Evolutionary conservation across 2,113 vertebrate species (phyloP).

Genomic region (Amblyornis subalaris): DNA sequence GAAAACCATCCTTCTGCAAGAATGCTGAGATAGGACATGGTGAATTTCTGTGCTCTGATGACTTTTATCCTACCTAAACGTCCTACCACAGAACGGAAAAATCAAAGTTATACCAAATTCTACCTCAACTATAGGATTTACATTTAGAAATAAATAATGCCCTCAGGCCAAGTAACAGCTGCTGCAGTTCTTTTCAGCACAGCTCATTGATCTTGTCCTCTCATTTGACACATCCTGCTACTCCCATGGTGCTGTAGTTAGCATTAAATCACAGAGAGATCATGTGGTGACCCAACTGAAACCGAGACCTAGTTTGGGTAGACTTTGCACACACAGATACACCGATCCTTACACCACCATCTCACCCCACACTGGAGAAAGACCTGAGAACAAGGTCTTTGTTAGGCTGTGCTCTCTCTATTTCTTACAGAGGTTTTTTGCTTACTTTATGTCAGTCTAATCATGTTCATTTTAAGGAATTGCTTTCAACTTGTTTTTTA

Average conservation of each 20-base stretch:
- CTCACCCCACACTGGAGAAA: background rate
- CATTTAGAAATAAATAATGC: constrained; percentile 42
- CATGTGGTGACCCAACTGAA: background rate
- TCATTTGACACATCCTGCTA: background rate
- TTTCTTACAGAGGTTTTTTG: background rate
- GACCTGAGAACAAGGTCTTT: background rate
- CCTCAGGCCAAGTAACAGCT: background rate
- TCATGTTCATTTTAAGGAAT: background rate
- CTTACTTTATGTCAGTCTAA: background rate
- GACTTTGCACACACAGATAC: background rate
- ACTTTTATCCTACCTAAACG: background rate
- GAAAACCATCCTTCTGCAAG: background rate
- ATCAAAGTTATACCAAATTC: background rate
- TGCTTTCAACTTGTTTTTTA: background rate
- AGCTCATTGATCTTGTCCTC: background rate
- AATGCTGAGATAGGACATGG: background rate
- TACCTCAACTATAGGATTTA: background rate
- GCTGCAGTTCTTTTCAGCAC: background rate
- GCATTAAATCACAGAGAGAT: background rate
- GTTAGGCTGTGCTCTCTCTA: background rate
- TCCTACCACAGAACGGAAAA: background rate
- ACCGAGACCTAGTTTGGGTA: background rate
- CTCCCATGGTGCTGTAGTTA: background rate
- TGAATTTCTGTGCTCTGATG: background rate
- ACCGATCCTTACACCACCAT: fast-evolving